Evolutionary conservation across 1,140 invertebrate genomes (phyloP), one percentile per base, ranked within the genome.

Genomic region (Drosophila watanabei): DNA sequence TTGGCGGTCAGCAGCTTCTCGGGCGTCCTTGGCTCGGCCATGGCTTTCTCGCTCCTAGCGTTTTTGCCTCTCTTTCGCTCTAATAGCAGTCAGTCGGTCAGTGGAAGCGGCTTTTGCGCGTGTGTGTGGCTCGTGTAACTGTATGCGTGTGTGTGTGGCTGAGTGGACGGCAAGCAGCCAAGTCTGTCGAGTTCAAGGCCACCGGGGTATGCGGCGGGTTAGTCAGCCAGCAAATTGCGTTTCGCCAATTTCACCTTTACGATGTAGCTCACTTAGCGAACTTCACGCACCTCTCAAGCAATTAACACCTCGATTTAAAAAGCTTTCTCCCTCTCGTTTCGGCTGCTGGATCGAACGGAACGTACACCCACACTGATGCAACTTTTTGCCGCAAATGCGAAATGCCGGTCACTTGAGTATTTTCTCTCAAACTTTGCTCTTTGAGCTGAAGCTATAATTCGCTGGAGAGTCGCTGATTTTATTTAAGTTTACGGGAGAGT

Each of bases 21-120:
- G 39, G 91, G 91, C 33, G 91, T 92, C 69, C 82, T 87, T 79
- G 89, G 71, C 24, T 91, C 85, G 51, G 91, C 82, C 91, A 91
- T 91, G 52, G 51, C 41, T 71, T 52, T 30, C 37, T 41, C 24
- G 43, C 16, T 58, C 35, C 41, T 30, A 52, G 13, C 45, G 41
- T 70, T 54, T 28, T 59, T 59, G 58, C 48, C 45, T 33, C 46
- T 30, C 65, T 52, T 24, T 52, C 33, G 33, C 46, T 41, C 33
- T 46, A 24, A 14, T 5, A 4, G 33, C 18, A 56, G 14, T 39
- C 14, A 56, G 20, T 37, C 51, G 20, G 33, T 46, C 62, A 62
- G 60, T 41, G 62, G 57, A 57, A 54, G 70, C 63, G 62, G 64
- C 75, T 72, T 72, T 75, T 66, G 69, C 66, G 46, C 54, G 46